Evolutionary conservation across 2,888 invertebrate genomes (phyloP).

Genomic region (Andrena fulva): DNA sequence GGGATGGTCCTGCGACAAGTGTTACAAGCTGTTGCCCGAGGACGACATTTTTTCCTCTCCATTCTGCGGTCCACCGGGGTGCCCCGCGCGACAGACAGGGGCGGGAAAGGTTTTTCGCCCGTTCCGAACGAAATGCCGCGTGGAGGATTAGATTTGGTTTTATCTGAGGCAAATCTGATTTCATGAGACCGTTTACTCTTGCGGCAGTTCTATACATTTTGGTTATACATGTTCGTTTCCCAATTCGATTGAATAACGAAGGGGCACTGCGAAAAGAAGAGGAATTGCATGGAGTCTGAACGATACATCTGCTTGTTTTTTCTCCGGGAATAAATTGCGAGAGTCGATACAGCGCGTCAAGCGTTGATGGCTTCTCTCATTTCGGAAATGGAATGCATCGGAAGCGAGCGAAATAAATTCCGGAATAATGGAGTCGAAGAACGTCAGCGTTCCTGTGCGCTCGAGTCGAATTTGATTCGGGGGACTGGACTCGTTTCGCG

Average conservation of each 20-base stretch:
- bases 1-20: neutral
- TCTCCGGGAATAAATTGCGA: constrained; percentile 26
- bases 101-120: neutral
- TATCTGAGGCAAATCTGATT: neutral
- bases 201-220: no score
- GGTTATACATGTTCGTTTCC: no score
- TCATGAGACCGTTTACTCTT: no score
- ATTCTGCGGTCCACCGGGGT: neutral
- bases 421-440: constrained; percentile 14
- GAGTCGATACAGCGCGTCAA: constrained; percentile 18
- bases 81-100: neutral
- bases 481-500: no score
- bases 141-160: neutral
- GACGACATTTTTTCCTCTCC: neutral
- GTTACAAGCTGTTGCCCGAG: constrained; percentile 1
- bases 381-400: constrained; percentile 43
- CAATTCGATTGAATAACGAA: no score
- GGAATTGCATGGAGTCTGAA: neutral
- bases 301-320: neutral
- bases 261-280: no score
- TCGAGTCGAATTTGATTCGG: no score
- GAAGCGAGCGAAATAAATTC: constrained; percentile 40
- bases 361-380: constrained; percentile 42
- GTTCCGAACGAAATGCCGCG: neutral
- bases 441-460: constrained; percentile 15